Percentiles rank a stretch among this genome's conserved stretches.
phyloP scores from a whole-genome alignment of 1,140 invertebrate genomes.

The Drosophila murphyi region DNA sequence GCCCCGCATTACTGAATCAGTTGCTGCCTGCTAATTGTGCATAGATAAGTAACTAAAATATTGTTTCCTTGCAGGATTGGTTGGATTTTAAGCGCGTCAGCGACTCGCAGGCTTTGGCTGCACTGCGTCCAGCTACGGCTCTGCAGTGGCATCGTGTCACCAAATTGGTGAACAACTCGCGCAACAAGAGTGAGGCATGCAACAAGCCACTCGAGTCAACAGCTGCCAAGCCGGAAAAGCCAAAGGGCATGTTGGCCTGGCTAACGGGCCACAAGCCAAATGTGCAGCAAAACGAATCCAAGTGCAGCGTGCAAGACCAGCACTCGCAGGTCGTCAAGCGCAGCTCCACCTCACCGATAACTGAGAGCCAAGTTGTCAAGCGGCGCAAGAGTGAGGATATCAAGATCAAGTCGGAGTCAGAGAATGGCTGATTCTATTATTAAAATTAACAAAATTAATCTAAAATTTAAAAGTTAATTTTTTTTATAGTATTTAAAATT shows the following conservation, averaged over 20 bases:
- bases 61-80: conserved; percentile 87
- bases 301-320: conserved; percentile 17
- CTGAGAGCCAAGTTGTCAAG: conserved; percentile 33
- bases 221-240: conserved; percentile 50
- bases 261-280: conserved; percentile 55
- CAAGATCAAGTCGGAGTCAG: conserved; percentile 9
- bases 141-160: conserved; percentile 90
- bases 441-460: background rate
- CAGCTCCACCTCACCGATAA: conserved; percentile 6
- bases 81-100: conserved; percentile 87
- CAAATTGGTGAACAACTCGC: conserved; percentile 89
- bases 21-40: background rate
- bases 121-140: conserved; percentile 85
- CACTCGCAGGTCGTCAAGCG: conserved; percentile 9
- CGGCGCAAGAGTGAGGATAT: conserved; percentile 6
- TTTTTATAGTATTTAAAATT: conserved; percentile 58
- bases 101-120: conserved; percentile 85
- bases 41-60: background rate
- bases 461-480: background rate
- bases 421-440: conserved; percentile 4
- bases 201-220: conserved; percentile 85
- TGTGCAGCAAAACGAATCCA: conserved; percentile 41
- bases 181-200: conserved; percentile 89
- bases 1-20: background rate
- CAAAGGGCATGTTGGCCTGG: conserved; percentile 71